Conservation (phyloP, 2,113 vertebrate genomes). For the Callochromis pleurospilus region DNA sequence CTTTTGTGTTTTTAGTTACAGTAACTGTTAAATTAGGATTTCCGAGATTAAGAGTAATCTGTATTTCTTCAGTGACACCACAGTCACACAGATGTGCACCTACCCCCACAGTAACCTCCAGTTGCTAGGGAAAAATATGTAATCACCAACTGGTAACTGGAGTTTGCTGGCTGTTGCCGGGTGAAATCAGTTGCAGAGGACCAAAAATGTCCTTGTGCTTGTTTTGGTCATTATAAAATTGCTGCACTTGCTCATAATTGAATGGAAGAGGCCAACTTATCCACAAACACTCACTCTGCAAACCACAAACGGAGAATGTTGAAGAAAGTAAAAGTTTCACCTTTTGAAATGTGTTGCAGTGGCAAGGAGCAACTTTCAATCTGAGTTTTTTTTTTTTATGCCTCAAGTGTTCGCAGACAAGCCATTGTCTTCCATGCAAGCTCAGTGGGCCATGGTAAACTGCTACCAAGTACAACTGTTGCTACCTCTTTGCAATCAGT, state of each 20-base stretch:
- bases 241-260: not conserved
- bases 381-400: accelerated
- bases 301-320: not conserved
- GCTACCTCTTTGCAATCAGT: not conserved
- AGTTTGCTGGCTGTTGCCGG: not conserved
- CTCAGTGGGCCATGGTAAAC: not conserved
- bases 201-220: not conserved
- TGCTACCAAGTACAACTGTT: not conserved
- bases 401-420: not conserved
- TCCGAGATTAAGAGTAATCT: not conserved
- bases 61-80: not conserved
- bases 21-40: not conserved
- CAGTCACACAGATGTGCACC: not conserved
- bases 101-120: not conserved
- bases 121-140: not conserved
- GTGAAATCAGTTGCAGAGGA: not conserved
- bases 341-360: not conserved
- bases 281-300: not conserved
- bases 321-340: not conserved
- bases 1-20: not conserved
- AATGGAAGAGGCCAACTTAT: not conserved
- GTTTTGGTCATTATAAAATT: not conserved
- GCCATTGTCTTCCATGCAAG: not conserved
- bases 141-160: not conserved
- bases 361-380: not conserved